Conservation (phyloP, 2,888 invertebrate genomes). For the Drosophila colorata region DNA sequence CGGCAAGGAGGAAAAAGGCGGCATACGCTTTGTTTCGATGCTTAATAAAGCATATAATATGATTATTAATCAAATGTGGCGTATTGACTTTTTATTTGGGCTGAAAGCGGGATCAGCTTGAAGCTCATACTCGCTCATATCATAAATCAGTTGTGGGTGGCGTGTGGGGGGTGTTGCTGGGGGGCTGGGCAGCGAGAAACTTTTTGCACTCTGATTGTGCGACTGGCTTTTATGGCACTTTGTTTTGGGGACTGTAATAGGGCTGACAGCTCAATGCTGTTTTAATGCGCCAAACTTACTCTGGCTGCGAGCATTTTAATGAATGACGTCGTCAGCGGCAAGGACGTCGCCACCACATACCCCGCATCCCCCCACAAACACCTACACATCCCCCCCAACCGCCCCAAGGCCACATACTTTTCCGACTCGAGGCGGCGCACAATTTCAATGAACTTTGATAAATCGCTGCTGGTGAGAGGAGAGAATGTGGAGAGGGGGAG, state of each 20-base stretch:
- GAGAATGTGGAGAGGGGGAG: not conserved
- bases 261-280: conserved; percentile 79
- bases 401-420: conserved; percentile 30
- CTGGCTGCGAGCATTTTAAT: conserved; percentile 68
- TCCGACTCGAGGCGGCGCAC: conserved; percentile 43
- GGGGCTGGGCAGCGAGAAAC: conserved; percentile 40
- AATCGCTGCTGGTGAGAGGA: conserved; percentile 55
- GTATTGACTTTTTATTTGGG: conserved; percentile 74
- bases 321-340: conserved; percentile 73
- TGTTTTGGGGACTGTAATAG: conserved; percentile 71
- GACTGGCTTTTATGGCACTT: conserved; percentile 76
- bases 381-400: conserved; percentile 12
- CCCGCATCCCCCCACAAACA: not conserved
- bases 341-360: conserved; percentile 37
- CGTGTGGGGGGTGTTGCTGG: not conserved
- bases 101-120: conserved; percentile 15
- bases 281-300: conserved; percentile 70
- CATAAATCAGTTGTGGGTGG: conserved; percentile 62
- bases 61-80: conserved; percentile 75
- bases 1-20: not conserved
- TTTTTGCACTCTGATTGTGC: conserved; percentile 63
- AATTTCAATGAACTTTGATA: conserved; percentile 78
- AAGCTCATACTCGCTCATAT: conserved; percentile 16
- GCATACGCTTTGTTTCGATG: conserved; percentile 39
- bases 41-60: conserved; percentile 80